Base-by-base conservation (phyloP, 1,140 invertebrate genomes). In the Aethina tumida region DNA sequence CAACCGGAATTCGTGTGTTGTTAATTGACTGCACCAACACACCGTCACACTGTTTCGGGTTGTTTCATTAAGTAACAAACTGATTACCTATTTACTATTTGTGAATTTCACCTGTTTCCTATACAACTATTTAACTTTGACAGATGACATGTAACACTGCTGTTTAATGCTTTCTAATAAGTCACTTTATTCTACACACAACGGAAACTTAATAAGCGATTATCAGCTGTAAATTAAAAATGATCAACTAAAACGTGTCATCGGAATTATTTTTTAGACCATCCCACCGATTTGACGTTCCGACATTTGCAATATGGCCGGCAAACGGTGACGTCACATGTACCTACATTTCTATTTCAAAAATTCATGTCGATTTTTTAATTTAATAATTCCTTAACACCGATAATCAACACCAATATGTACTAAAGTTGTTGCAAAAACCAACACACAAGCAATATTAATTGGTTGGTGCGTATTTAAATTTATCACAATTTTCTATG, bases 221-320 rank as follows among this genome's bases (percentile, higher is more conserved):
- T 25, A 18, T 24, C 6, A 10, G 7, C 9, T n/a, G 20, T 12
- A 29, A 28, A 30, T 12, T 8, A 18, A 16, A 35, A 35, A n/a
- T 24, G 12, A 35, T 13, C 33, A 32, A 22, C 15, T 19, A 24
- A 6, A 14, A 33, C 10, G 8, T 10, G 9, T 26, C 7, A 35
- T 16, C 24, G 16, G 33, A 12, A 28, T 8, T 20, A 36, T 41
- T 47, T 44, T 42, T 47, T 29, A 43, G 41, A 52, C 39, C 47
- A 47, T 38, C 41, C 39, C 40, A 47, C 14, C 18, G 31, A 44
- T 37, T 45, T 49, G 47, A 43, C 44, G 30, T 46, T 43, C 35
- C 28, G 19, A 26, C 17, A 35, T 24, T 41, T 37, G 34, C 43
- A 49, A 49, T 43, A 49, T 49, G 47, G 47, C 47, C 37, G 43